Evolutionary conservation across 2,888 invertebrate genomes (phyloP).

Genomic region (Drosophila incognita): DNA sequence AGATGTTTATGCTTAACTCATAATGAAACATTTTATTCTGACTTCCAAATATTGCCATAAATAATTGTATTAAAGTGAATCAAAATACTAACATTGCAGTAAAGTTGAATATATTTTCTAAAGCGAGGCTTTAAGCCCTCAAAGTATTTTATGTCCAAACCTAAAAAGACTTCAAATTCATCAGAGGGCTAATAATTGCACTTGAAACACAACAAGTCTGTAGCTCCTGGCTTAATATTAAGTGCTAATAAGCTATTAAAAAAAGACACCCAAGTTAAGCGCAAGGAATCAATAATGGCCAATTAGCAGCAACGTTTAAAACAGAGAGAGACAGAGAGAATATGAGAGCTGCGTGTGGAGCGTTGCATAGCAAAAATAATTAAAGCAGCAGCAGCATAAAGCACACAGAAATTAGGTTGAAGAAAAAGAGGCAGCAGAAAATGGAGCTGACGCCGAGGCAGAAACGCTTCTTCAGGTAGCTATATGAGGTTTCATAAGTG

Average conservation of each 20-base stretch:
- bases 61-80: background rate
- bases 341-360: background rate
- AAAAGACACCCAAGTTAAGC: conserved; percentile 20
- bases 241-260: conserved; percentile 41
- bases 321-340: background rate
- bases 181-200: background rate
- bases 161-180: background rate
- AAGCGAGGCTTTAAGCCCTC: no score
- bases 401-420: background rate
- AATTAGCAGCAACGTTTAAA: conserved; percentile 35
- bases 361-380: conserved; percentile 53
- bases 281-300: conserved; percentile 54
- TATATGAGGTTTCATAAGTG: conserved; percentile 45
- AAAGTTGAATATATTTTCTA: background rate
- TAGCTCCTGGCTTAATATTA: conserved; percentile 20
- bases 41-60: background rate
- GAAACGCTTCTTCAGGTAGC: conserved; percentile 33
- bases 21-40: background rate
- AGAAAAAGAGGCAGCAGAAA: background rate
- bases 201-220: conserved; percentile 6
- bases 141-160: background rate
- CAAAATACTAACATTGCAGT: background rate
- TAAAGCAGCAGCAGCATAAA: conserved; percentile 35
- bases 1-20: background rate
- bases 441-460: background rate